phyloP scores from a whole-genome alignment of 1,140 invertebrate genomes.

The Apis laboriosa region DNA sequence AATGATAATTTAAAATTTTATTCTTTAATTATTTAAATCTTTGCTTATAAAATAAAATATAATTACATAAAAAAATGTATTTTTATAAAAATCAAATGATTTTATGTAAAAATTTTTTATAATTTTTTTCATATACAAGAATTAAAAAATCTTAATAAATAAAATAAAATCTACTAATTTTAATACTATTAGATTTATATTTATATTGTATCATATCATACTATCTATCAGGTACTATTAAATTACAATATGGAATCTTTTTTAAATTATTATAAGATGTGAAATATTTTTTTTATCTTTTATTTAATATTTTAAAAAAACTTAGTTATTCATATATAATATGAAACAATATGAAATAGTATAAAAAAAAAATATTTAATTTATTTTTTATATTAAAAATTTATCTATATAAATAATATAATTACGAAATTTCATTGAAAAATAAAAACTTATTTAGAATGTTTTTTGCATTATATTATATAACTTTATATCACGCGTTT shows the following conservation, averaged over 20 bases:
- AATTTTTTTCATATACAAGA: background rate
- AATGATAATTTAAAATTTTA: background rate
- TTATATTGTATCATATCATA: background rate
- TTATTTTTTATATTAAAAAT: constrained; percentile 18
- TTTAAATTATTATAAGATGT: too few relatives aligned
- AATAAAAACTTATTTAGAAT: constrained; percentile 14
- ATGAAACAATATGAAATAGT: background rate
- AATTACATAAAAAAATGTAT: background rate
- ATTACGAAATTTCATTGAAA: constrained; percentile 3
- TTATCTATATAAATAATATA: constrained; percentile 4
- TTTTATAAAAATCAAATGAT: background rate
- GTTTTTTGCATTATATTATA: background rate
- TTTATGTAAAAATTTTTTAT: background rate
- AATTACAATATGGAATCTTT: background rate
- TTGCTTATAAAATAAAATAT: too few relatives aligned
- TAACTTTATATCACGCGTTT: background rate
- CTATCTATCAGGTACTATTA: background rate
- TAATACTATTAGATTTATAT: background rate
- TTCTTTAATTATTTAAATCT: background rate
- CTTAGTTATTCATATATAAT: background rate
- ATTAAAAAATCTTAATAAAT: background rate
- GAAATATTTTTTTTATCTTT: too few relatives aligned
- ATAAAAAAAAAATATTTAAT: constrained; percentile 6
- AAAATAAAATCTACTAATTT: background rate
- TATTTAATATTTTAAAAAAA: background rate